Evolutionary conservation across 2,113 vertebrate genomes (phyloP).

Genomic region (Naja naja): DNA sequence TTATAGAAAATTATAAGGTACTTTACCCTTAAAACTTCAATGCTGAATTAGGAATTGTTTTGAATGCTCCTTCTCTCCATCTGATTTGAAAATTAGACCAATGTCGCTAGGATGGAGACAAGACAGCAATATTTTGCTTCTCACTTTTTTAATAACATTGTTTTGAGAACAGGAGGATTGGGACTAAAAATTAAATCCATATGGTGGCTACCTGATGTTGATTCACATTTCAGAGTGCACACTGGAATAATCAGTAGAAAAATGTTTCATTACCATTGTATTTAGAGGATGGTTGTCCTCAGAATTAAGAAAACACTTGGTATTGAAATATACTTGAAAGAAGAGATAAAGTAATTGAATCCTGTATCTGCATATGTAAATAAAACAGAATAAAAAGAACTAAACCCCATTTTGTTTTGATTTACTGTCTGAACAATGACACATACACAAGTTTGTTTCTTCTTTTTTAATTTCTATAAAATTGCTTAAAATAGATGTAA

Average conservation of each 20-base stretch:
- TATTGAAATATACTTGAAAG: not conserved
- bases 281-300: not conserved
- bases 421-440: not conserved
- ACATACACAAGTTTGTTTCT: not conserved
- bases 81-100: not conserved
- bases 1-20: not conserved
- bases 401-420: not conserved
- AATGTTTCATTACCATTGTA: not conserved
- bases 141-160: not conserved
- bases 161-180: not conserved
- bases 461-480: not conserved
- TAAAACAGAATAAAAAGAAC: not conserved
- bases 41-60: not conserved
- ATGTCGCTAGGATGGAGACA: not conserved
- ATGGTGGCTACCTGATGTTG: not conserved
- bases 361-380: not conserved
- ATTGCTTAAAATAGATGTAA: not conserved
- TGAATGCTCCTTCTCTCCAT: not conserved
- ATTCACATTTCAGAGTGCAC: not conserved
- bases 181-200: not conserved
- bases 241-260: not conserved
- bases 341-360: not conserved
- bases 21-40: not conserved
- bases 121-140: not conserved
- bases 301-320: not conserved